phyloP scores from a whole-genome alignment of 2,113 vertebrate species.

The Recurvirostra avosetta region DNA sequence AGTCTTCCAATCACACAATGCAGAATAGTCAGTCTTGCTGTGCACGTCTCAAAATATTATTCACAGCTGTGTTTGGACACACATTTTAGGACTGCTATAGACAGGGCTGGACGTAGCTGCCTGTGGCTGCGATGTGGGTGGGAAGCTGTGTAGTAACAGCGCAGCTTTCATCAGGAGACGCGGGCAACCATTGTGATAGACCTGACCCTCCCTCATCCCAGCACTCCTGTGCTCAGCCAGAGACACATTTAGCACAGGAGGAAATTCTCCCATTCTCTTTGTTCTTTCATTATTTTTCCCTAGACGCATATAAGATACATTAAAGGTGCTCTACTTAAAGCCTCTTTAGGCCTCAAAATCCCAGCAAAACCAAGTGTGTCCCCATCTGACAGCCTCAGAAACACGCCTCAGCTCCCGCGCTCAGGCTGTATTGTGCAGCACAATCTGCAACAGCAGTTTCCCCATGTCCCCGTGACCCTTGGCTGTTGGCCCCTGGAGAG shows the following conservation, averaged over 20 bases:
- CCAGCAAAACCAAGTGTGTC: not conserved
- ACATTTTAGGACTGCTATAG: not conserved
- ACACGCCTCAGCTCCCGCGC: accelerated
- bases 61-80: conserved; percentile 42
- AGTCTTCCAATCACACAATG: not conserved
- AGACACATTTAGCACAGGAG: not conserved
- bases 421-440: not conserved
- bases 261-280: not conserved
- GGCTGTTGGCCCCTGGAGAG: not conserved
- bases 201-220: not conserved
- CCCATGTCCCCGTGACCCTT: accelerated
- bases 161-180: not conserved
- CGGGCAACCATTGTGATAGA: not conserved
- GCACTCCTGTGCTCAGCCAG: not conserved
- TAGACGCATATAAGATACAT: too few relatives aligned
- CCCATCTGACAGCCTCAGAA: not conserved
- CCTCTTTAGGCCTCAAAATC: not conserved
- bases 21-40: conserved; percentile 2
- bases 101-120: not conserved
- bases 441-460: not conserved
- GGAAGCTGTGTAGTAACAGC: not conserved
- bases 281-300: not conserved
- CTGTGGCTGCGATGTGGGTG: not conserved
- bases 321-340: not conserved
- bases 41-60: not conserved